These are phyloP conservation scores for Blastobasis adustella DNA, from an alignment of 2,888 invertebrate species.

Conservation along the genomic window DNA sequence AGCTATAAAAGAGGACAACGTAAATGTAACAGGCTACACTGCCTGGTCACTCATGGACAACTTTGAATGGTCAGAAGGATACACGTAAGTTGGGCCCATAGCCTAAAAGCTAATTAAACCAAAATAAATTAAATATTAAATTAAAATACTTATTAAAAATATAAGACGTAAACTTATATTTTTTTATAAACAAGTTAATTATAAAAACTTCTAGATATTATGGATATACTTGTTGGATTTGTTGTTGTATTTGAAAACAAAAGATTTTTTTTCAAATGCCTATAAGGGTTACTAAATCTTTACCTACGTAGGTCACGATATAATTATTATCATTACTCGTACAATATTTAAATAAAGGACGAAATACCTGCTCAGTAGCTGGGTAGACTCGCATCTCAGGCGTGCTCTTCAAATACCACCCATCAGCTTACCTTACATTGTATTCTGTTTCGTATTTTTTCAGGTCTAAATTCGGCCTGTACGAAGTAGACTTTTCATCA, in stretches of 20 bases:
- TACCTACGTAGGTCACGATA: too few species aligned
- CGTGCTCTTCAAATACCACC: neutral
- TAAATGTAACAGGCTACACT: slow-evolving; percentile 77
- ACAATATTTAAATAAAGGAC: too few species aligned
- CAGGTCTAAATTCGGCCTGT: slow-evolving; percentile 77
- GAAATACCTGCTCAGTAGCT: too few species aligned
- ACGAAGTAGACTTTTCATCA: slow-evolving; percentile 76
- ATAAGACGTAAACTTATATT: neutral
- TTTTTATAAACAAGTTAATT: neutral
- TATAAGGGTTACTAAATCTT: too few species aligned
- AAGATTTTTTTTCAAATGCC: too few species aligned
- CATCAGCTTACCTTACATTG: too few species aligned
- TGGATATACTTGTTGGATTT: neutral
- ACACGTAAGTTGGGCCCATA: slow-evolving; percentile 72
- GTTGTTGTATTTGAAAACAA: too few species aligned
- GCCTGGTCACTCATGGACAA: slow-evolving; percentile 85
- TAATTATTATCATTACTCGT: too few species aligned
- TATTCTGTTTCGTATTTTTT: slow-evolving; percentile 12
- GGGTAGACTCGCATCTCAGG: too few species aligned
- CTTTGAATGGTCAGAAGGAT: slow-evolving; percentile 83
- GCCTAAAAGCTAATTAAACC: too few species aligned
- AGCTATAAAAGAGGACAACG: slow-evolving; percentile 53
- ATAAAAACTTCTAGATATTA: neutral
- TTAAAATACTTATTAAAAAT: too few species aligned
- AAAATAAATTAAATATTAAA: too few species aligned